Evolutionary conservation across 2,888 invertebrate genomes (phyloP), one percentile per base, ranked within the genome.

Genomic region (Anagyrus pseudococci): DNA sequence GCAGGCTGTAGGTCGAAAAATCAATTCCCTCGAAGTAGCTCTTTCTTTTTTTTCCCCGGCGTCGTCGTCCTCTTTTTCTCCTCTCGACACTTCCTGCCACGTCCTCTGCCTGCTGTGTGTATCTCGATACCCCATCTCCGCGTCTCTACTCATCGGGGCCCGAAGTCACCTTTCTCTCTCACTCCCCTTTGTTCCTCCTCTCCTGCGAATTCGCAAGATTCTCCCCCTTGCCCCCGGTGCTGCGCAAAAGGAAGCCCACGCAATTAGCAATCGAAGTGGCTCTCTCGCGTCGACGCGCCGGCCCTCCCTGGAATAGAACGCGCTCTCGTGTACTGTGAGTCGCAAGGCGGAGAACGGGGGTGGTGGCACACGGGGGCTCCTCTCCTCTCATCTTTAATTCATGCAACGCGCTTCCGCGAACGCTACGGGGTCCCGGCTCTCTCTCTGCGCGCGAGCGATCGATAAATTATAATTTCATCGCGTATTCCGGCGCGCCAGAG

Each of bases 391-490:
- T 79, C 77, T 79, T 79, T 79, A 78, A 79, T 79, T 78, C 79
- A 79, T 79, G 75, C 72, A 73, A 74, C 74, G 76, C 78, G 74
- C 75, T 74, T 75, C 74, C 76, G 73, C 72, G 75, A 70, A 69
- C 72, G 17, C n/a, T n/a, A n/a, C n/a, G n/a, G n/a, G n/a, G n/a
- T n/a, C n/a, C n/a, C n/a, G n/a, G n/a, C n/a, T n/a, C n/a, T n/a
- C n/a, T n/a, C n/a, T n/a, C n/a, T n/a, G 7, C 33, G 70, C 72
- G 76, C 74, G 77, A 77, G 72, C 73, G 76, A 75, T 79, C 79
- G 74, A 79, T 78, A 77, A 78, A 79, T 79, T 79, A 78, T 78
- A 77, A 78, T 79, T 77, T 78, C 78, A 75, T 75, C 74, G 73
- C 70, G 69, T 57, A n/a, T n/a, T n/a, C n/a, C n/a, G 49, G 26